Evolutionary conservation across 2,888 invertebrate genomes (phyloP), one percentile per base, ranked within the genome.

Genomic region (Machimus atricapillus): DNA sequence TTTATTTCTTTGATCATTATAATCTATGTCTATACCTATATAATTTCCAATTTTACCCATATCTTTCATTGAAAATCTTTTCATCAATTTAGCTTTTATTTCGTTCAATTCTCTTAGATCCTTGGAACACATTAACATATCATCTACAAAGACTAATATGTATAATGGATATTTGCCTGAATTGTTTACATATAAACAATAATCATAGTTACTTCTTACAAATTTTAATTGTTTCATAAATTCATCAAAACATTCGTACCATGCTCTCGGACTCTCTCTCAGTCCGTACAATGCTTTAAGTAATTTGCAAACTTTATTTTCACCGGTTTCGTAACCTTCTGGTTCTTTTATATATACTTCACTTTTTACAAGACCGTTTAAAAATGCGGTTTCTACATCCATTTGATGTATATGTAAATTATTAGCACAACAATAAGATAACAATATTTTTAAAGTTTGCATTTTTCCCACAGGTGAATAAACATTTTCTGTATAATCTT

Each of bases 301-400:
- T 81, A 90, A 89, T 88, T 90, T 90, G 83, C 89, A 90, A 87
- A 91, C 90, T 89, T 89, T 90, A 88, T 90, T 87, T 23, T 85
- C 85, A 7, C 85, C 89, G 88, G 81, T 81, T 87, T 90, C 88
- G 90, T 90, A 91, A 86, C 90, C 90, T 88, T 88, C 16, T 9
- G 90, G 91, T 83, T 90, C 90, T 37, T 90, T 90, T 82, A 90
- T 76, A 90, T 90, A 90, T 34, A 88, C 86, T 87, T 88, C 88
- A 9, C 88, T 88, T n/a, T n/a, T 85, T 19, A 87, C 27, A 40
- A 76, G 34, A 43, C 88, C 90, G 89, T 90, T 90, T 86, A 90
- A 73, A 89, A 89, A 91, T 0, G 90, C 90, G 66, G 90, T 34
- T 4, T 34, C 34, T 4, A 34, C 34, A 34, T 34, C 34, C 34